Evolutionary conservation across 2,113 vertebrate genomes (phyloP).

Genomic region (Formicarius rufipectus): DNA sequence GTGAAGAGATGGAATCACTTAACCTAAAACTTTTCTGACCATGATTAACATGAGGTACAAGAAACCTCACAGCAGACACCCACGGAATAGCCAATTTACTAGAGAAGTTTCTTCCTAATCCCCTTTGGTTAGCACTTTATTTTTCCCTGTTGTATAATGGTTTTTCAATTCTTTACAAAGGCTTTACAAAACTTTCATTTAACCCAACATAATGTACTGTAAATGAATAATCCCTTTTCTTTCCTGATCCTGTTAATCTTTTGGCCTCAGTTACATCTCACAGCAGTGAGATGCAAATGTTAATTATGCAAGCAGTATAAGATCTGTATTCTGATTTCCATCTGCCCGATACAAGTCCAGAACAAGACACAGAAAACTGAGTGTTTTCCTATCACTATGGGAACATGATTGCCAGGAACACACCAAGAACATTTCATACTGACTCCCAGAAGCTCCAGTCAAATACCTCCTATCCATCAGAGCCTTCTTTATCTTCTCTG

Average conservation of each 20-base stretch:
- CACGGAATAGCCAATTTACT: slow-evolving; percentile 20
- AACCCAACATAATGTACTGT: slow-evolving; percentile 66
- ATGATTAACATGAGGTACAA: neutral
- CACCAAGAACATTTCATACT: slow-evolving; percentile 3
- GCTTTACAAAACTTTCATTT: slow-evolving; percentile 63
- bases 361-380: slow-evolving; percentile 18
- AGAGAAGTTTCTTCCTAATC: slow-evolving; percentile 64
- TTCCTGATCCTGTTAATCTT: slow-evolving; percentile 67
- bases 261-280: slow-evolving; percentile 55
- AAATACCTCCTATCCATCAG: neutral
- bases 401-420: slow-evolving; percentile 42
- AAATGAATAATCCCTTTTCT: slow-evolving; percentile 69
- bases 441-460: slow-evolving; percentile 15
- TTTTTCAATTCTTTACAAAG: slow-evolving; percentile 65
- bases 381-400: slow-evolving; percentile 38
- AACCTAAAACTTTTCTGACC: neutral
- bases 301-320: slow-evolving; percentile 58
- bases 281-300: slow-evolving; percentile 57
- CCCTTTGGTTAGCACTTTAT: slow-evolving; percentile 54
- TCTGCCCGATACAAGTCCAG: slow-evolving; percentile 50
- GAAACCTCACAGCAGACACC: slow-evolving; percentile 37
- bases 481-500: neutral
- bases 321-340: slow-evolving; percentile 63
- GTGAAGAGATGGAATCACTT: neutral
- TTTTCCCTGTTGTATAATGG: slow-evolving; percentile 64